Conservation (phyloP, 2,113 vertebrate species). For the Ibidorhyncha struthersii region DNA sequence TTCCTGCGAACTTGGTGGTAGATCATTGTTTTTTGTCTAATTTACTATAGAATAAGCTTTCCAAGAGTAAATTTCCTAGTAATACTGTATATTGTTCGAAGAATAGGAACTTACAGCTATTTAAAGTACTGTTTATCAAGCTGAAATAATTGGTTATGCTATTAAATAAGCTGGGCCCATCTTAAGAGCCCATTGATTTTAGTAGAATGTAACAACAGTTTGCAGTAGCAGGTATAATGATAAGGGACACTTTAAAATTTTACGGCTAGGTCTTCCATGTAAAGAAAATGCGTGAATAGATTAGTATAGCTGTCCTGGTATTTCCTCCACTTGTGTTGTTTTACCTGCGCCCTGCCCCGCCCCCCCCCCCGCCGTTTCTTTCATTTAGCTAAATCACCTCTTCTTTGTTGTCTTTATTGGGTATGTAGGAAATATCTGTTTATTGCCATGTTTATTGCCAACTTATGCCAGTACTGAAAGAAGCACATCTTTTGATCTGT, state of each 20-base stretch:
- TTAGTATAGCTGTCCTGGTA: background rate
- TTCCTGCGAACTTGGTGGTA: background rate
- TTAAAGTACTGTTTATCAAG: background rate
- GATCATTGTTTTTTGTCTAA: background rate
- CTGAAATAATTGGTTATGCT: background rate
- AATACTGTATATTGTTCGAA: background rate
- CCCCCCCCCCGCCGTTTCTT: background rate
- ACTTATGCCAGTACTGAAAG: background rate
- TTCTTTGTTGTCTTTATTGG: background rate
- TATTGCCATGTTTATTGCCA: background rate
- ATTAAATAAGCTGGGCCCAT: background rate
- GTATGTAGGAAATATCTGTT: background rate
- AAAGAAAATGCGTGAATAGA: background rate
- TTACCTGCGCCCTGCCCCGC: background rate
- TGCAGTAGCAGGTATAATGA: background rate
- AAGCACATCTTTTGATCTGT: background rate
- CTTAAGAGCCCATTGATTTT: background rate
- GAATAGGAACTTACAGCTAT: background rate
- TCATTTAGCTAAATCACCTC: background rate
- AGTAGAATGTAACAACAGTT: background rate
- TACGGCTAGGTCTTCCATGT: background rate
- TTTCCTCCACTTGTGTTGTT: background rate
- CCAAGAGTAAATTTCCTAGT: background rate
- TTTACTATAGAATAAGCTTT: background rate
- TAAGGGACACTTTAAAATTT: background rate